Evolutionary conservation across 1,140 invertebrate species (phyloP), one percentile per base, ranked within the genome.

Genomic region (Sitobion miscanthi): DNA sequence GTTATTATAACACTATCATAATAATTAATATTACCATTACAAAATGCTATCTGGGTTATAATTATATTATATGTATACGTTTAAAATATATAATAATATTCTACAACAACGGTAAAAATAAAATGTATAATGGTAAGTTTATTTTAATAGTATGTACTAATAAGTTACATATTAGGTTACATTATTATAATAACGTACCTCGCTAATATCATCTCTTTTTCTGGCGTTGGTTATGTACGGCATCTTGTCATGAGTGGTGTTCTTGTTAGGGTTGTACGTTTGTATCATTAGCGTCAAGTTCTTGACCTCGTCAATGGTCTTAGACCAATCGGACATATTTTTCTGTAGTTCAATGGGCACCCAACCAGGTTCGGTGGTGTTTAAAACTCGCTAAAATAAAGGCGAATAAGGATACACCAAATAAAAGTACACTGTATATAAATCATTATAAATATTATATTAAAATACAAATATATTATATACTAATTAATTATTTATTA

Each of bases 251-350:
- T 83, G 49, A 35, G 42, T 91, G 9, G 54, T 57, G 17, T 93
- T 93, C n/a, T 42, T 52, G 23, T 52, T 52, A 21, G 9, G 2
- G 23, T 91, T 90, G 45, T 94, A n/a, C 90, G 97, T 96, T 95
- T 97, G 97, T 52, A 98, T 95, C 4, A 97, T 96, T 93, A 98
- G 96, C 9, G 97, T 97, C 90, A 97, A 96, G 94, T 97, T 97
- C 91, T 97, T 93, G 1, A 23, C 35, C 35, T 45, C 96, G 82
- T 96, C 95, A 1, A 97, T 96, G 94, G 97, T 96, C 82, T 96
- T 96, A 95, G 97, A 97, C 97, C 97, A 98, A 62, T 97, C 96
- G 77, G 96, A 96, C 5, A 98, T 96, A 95, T 97, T 96, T n/a
- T 96, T 96, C n/a, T 96, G 97, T 0, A 98, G 95, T 94, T 98